A percentile compares a stretch with the other conserved stretches of the same genome.
Evolutionary conservation across 2,888 invertebrate genomes (phyloP).

Genomic region (Lampropteryx suffumata): DNA sequence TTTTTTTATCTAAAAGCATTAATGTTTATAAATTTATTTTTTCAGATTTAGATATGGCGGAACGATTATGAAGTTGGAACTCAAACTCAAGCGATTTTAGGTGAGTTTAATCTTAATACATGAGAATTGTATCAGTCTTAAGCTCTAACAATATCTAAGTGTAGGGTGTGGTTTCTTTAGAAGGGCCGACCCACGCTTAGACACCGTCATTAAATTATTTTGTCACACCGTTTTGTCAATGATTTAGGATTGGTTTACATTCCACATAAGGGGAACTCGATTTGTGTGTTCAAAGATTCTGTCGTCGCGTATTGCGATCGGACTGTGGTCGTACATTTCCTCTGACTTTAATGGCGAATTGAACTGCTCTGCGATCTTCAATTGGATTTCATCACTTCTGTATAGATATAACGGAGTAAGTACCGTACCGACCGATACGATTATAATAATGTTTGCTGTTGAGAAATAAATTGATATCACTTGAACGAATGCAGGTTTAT

Average conservation of each 20-base stretch:
- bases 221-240: conserved; percentile 54
- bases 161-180: conserved; percentile 58
- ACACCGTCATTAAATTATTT: conserved; percentile 64
- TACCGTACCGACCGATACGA: conserved; percentile 13
- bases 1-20: conserved; percentile 24
- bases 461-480: conserved; percentile 16
- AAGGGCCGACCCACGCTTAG: conserved; percentile 66
- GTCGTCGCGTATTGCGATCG: conserved; percentile 21
- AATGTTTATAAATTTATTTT: conserved; percentile 48
- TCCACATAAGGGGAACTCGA: conserved; percentile 42
- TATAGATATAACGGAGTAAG: conserved; percentile 20
- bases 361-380: conserved; percentile 38
- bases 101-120: conserved; percentile 65
- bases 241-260: conserved; percentile 53
- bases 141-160: conserved; percentile 38
- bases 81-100: conserved; percentile 59
- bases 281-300: conserved; percentile 28
- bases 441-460: conserved; percentile 19
- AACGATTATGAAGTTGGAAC: conserved; percentile 66
- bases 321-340: conserved; percentile 30
- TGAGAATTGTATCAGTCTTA: conserved; percentile 47
- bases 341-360: conserved; percentile 34
- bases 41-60: conserved; percentile 68
- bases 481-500: conserved; percentile 22
- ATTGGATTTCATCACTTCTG: conserved; percentile 34